Conservation (phyloP, 1,140 invertebrate species). For the Micrasema longulum region DNA sequence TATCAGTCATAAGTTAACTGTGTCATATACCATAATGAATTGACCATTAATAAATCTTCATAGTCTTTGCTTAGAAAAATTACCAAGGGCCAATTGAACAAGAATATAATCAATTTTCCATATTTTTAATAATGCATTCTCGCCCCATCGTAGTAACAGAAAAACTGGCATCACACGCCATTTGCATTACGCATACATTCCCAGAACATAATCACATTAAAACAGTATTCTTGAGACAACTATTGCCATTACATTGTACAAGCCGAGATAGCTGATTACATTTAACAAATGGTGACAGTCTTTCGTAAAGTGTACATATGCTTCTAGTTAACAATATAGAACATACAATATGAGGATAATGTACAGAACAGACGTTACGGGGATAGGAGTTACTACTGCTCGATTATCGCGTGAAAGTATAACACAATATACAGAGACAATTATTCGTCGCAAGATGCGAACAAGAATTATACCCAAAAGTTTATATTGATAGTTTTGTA, state of each 20-base stretch:
- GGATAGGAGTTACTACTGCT: not conserved
- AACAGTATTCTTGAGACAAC: slow-evolving; percentile 23
- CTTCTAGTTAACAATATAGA: slow-evolving; percentile 53
- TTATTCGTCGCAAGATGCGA: too few relatives aligned
- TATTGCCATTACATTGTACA: slow-evolving; percentile 32
- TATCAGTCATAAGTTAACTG: slow-evolving; percentile 18
- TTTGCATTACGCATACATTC: slow-evolving; percentile 34
- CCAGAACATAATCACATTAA: slow-evolving; percentile 32
- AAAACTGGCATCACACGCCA: slow-evolving; percentile 15
- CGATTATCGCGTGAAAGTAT: too few relatives aligned
- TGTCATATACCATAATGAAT: slow-evolving; percentile 49
- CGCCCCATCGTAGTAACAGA: slow-evolving; percentile 26
- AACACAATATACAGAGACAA: too few relatives aligned
- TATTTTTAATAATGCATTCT: slow-evolving; percentile 40
- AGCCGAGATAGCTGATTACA: slow-evolving; percentile 43
- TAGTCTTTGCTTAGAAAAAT: slow-evolving; percentile 45
- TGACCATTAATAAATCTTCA: slow-evolving; percentile 54
- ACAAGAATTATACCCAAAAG: too few relatives aligned
- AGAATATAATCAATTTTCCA: slow-evolving; percentile 44
- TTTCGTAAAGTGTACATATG: slow-evolving; percentile 52
- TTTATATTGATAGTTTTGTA: too few relatives aligned
- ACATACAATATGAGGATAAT: slow-evolving; percentile 48
- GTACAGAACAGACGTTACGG: slow-evolving; percentile 45
- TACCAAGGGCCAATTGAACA: slow-evolving; percentile 54
- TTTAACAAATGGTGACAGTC: slow-evolving; percentile 54